Conservation (phyloP, 2,888 invertebrate species). For the Synanthedon tipuliformis region DNA sequence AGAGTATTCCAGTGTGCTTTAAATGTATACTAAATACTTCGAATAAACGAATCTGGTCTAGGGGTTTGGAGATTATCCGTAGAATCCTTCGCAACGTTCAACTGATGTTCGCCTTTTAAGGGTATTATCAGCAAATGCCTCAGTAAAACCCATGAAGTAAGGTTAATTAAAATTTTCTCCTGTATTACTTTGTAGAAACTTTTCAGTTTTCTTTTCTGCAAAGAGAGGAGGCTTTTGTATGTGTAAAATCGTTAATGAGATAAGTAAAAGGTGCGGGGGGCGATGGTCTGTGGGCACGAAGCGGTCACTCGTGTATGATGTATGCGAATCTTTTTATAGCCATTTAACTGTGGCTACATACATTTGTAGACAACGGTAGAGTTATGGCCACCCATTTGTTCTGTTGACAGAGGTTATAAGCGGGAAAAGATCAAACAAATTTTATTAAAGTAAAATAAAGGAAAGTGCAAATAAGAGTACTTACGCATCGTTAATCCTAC, state of each 20-base stretch:
- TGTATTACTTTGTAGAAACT: too few species aligned
- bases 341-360: constrained; percentile 39
- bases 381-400: constrained; percentile 18
- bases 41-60: too few species aligned
- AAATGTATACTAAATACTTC: too few species aligned
- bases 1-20: not conserved
- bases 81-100: too few species aligned
- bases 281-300: constrained; percentile 12
- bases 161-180: too few species aligned
- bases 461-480: not conserved
- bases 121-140: too few species aligned
- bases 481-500: too few species aligned
- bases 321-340: constrained; percentile 44
- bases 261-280: constrained; percentile 31
- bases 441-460: too few species aligned
- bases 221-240: not conserved
- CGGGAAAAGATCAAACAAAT: not conserved
- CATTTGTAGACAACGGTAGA: constrained; percentile 28
- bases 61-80: too few species aligned
- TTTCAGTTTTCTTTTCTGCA: too few species aligned
- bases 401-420: constrained; percentile 1
- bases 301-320: constrained; percentile 55
- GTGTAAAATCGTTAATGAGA: constrained; percentile 29
- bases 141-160: too few species aligned
- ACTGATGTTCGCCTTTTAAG: too few species aligned